phyloP scores from a whole-genome alignment of 2,888 invertebrate species.

The Dryadula phaetusa region DNA sequence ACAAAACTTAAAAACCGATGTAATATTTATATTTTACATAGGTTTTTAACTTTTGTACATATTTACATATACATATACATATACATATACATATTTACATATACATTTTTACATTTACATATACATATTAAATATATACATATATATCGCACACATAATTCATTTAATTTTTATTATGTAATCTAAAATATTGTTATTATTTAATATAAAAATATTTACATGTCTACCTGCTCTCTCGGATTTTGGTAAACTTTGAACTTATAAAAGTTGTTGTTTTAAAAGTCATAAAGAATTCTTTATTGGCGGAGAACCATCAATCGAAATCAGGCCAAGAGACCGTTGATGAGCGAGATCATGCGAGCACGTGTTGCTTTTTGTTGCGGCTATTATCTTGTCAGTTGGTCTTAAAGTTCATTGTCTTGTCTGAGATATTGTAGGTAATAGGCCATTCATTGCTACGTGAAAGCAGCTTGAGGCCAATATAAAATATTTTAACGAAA shows the following conservation, averaged over 20 bases:
- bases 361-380: conserved; percentile 70
- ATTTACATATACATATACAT: too few species aligned
- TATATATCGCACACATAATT: too few species aligned
- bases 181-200: not conserved
- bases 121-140: too few species aligned
- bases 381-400: conserved; percentile 69
- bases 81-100: too few species aligned
- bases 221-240: not conserved
- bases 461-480: conserved; percentile 21
- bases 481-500: conserved; percentile 13
- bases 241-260: not conserved
- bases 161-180: too few species aligned
- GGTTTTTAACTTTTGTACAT: too few species aligned
- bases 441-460: conserved; percentile 29
- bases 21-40: too few species aligned
- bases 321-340: conserved; percentile 53
- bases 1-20: not conserved
- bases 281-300: conserved; percentile 37
- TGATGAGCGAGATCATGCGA: conserved; percentile 71
- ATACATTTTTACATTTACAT: too few species aligned
- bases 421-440: conserved; percentile 37
- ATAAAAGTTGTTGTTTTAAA: conserved; percentile 9
- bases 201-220: too few species aligned
- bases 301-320: conserved; percentile 60
- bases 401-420: conserved; percentile 50